Base-by-base conservation (phyloP, 1,140 invertebrate genomes). In the Solenopsis invicta region DNA sequence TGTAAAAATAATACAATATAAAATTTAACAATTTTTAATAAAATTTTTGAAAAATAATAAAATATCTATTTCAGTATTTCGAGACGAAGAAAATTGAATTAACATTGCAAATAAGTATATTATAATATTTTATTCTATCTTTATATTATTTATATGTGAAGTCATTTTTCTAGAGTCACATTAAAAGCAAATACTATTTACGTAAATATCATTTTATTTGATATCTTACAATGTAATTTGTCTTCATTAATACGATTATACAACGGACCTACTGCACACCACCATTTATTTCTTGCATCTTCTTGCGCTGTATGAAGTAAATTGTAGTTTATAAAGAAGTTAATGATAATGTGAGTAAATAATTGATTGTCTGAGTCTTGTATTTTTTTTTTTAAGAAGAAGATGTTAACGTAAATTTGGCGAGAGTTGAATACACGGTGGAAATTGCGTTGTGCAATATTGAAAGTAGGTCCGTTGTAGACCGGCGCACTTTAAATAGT, bases 381-480 rank as follows among this genome's bases (percentile, higher is more conserved):
- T 45, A 82, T 74, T 59, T 48, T 34, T 37, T 29, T 82, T 37
- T 18, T 48, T 8, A 8, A 3, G 21, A 10, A 21, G 16, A 41
- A 81, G 4, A 16, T 34, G 67, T 77, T 69, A 59, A 66, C 34
- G 52, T 56, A 24, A 54, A 18, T 34, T 24, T 54, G n/a, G 18
- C 16, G 10, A 81, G 75, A 86, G 64, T 89, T 87, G 89, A 90
- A 87, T 89, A 89, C 89, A 90, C 86, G 76, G 89, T 94, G 90
- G 89, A 94, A 94, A 94, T 95, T 95, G 92, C 90, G 90, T 94
- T 92, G 92, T 94, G 91, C 93, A 94, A 94, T 94, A 95, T 95
- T 94, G 92, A 94, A 87, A 90, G 87, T 89, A 91, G 88, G 67
- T 88, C 88, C 86, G 84, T 85, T 67, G 89, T 76, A 59, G 78